Base-by-base conservation (phyloP, 2,797 vertebrate genomes). In the Psittacula echo region DNA sequence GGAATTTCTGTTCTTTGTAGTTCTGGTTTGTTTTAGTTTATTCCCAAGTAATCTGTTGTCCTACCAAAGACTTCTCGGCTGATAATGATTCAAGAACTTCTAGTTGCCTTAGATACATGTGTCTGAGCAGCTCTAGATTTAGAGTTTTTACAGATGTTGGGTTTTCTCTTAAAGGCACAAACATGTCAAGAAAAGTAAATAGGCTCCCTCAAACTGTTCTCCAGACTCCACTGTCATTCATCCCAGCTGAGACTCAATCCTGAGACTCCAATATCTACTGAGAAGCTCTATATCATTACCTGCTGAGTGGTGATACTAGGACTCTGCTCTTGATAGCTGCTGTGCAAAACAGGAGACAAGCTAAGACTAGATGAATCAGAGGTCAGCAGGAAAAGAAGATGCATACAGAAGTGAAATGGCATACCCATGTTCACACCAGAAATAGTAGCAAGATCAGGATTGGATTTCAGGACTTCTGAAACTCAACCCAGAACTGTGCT, bases 371-470 rank as follows among this genome's bases (percentile, higher is more conserved):
- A 85, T 76, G 85, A 84, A 90, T 45, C 45, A 37, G 53, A 84
- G 51, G 71, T 85, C 94, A 94, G 64, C 41, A 94, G 45, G 86
- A 79, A 90, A 89, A 95, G 87, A 94, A 94, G 77, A 90, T 9
- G 15, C 65, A 48, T 24, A 68, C 67, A 82, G 89, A 91, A 94
- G 56, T 79, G 81, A 91, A 93, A 94, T 9, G 21, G 30, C 89
- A 94, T 93, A 75, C 51, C 48, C 79, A 26, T 76, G 74, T 82
- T 95, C 87, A 82, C 80, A 94, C 27, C 83, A 88, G 91, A 91
- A 94, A 92, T 96, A 96, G 95, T 76, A 88, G 70, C 64, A 82
- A 86, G 94, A 96, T 70, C 82, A 86, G 73, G 91, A 88, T 95
- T 37, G 21, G 74, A 85, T 96, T 90, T 95, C 95, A 95, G 67